phyloP scores from a whole-genome alignment of 2,113 vertebrate species.

The Mormyrus iriodes region DNA sequence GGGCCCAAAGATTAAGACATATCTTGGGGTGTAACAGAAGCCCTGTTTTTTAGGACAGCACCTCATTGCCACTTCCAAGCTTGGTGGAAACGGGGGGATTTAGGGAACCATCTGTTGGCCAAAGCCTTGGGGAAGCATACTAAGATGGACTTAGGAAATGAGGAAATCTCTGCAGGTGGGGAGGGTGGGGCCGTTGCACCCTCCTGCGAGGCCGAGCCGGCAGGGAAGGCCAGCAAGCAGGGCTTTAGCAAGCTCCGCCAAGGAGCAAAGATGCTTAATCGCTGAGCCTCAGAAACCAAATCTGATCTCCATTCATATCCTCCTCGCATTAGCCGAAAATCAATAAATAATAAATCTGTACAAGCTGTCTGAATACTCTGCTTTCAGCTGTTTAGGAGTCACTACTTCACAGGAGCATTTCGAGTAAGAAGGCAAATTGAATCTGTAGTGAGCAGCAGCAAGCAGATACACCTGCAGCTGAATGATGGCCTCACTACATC shows the following conservation, averaged over 20 bases:
- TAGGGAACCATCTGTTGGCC: constrained; percentile 68
- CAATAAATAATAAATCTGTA: constrained; percentile 11
- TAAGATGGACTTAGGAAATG: constrained; percentile 71
- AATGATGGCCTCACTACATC: too few relatives aligned
- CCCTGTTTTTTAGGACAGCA: constrained; percentile 41
- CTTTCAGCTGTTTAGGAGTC: neutral
- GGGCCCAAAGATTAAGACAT: constrained; percentile 18
- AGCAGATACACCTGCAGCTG: too few relatives aligned
- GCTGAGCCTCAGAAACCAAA: constrained; percentile 37
- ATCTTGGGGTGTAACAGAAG: constrained; percentile 30
- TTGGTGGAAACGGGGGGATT: constrained; percentile 59
- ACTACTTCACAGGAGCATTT: neutral
- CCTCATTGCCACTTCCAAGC: constrained; percentile 45
- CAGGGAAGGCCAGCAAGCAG: constrained; percentile 34
- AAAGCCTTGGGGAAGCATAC: constrained; percentile 64
- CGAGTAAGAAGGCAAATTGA: too few relatives aligned
- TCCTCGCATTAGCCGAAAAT: constrained; percentile 35
- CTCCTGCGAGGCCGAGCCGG: constrained; percentile 29
- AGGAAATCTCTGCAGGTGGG: constrained; percentile 65
- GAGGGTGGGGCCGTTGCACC: constrained; percentile 50
- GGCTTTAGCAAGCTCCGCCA: constrained; percentile 24
- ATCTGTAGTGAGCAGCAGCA: too few relatives aligned
- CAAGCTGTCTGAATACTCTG: neutral
- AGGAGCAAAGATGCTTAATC: constrained; percentile 41
- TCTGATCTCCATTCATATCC: constrained; percentile 40